Evolutionary conservation across 2,797 vertebrate genomes (phyloP).

Genomic region (Tapera naevia): DNA sequence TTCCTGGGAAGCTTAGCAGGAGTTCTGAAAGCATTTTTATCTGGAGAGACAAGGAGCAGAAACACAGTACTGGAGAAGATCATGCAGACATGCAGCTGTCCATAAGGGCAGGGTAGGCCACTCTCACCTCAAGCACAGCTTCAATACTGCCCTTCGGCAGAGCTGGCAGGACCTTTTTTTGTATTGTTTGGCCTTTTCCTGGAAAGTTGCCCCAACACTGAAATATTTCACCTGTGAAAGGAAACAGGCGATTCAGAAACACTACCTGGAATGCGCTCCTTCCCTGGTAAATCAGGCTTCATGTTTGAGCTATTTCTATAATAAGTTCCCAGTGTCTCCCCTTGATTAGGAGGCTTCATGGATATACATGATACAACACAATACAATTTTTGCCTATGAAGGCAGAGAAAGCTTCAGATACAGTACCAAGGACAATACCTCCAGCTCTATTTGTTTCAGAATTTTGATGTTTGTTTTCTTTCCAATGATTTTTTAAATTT

Average conservation of each 20-base stretch:
- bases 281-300: neutral
- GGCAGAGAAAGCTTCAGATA: neutral
- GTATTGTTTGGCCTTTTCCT: neutral
- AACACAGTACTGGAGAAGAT: neutral
- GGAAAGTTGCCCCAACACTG: neutral
- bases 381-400: neutral
- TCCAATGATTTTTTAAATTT: neutral
- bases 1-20: neutral
- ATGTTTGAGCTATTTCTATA: neutral
- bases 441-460: neutral
- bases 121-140: neutral
- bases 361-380: neutral
- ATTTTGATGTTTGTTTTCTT: neutral
- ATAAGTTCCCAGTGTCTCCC: neutral
- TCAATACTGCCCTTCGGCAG: neutral
- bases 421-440: neutral
- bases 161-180: neutral
- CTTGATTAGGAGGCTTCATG: accelerated
- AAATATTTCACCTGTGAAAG: neutral
- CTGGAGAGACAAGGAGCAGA: neutral
- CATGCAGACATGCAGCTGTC: neutral
- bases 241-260: neutral
- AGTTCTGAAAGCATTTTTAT: neutral
- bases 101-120: neutral
- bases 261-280: accelerated